Evolutionary conservation across 2,113 vertebrate genomes (phyloP).

Genomic region (Hippolais icterina): DNA sequence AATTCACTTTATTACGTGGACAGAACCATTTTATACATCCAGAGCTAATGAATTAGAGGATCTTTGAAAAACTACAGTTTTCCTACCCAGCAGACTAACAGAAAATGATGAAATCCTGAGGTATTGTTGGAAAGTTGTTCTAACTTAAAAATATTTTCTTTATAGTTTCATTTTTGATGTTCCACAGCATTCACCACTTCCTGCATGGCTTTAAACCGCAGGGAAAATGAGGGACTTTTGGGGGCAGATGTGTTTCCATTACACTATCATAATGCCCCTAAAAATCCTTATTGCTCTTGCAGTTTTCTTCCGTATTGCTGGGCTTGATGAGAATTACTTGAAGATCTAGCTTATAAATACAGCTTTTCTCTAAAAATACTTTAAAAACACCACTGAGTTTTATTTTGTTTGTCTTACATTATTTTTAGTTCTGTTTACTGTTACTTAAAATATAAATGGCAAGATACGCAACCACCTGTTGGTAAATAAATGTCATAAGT

Average conservation of each 20-base stretch:
- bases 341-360: slow-evolving; percentile 42
- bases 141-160: slow-evolving; percentile 64
- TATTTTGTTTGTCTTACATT: slow-evolving; percentile 4
- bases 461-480: slow-evolving; percentile 20
- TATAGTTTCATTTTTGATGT: slow-evolving; percentile 62
- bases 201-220: slow-evolving; percentile 77
- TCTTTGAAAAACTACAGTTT: background rate
- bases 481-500: slow-evolving; percentile 40
- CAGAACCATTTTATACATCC: background rate
- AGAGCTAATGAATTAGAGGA: background rate
- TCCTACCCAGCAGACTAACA: background rate
- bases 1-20: background rate
- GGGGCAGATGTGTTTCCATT: slow-evolving; percentile 92
- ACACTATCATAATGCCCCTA: slow-evolving; percentile 93
- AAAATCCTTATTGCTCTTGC: slow-evolving; percentile 97
- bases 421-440: slow-evolving; percentile 64
- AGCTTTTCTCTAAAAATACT: slow-evolving; percentile 5
- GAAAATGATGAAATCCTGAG: background rate
- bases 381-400: background rate
- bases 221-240: slow-evolving; percentile 96
- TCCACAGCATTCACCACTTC: slow-evolving; percentile 56
- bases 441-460: slow-evolving; percentile 50
- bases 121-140: slow-evolving; percentile 39
- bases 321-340: slow-evolving; percentile 17
- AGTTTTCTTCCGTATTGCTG: slow-evolving; percentile 78